A percentile compares a stretch with the other conserved stretches of the same genome.
These are phyloP conservation scores for Hirtodrosophila alboralis DNA, from an alignment of 2,888 invertebrate genomes.

Conservation along the genomic window DNA sequence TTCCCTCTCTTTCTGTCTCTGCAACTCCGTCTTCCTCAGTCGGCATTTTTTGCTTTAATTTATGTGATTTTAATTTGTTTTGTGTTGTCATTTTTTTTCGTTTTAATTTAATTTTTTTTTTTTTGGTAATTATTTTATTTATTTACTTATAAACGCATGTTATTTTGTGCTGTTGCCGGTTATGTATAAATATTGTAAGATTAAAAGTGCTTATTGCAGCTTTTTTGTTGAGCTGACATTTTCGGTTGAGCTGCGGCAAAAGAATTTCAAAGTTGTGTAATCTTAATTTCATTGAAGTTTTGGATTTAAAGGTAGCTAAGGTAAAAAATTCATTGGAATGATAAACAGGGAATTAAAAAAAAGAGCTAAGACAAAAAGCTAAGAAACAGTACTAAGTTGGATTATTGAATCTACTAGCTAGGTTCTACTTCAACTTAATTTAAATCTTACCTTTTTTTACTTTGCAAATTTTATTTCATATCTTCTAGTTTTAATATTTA, in stretches of 20 bases:
- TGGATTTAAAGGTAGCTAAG: constrained; percentile 2
- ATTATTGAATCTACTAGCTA: too few species aligned
- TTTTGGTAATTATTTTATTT: constrained; percentile 37
- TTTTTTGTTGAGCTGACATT: constrained; percentile 33
- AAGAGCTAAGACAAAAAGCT: background rate
- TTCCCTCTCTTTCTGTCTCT: background rate
- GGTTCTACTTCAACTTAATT: too few species aligned
- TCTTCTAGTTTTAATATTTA: too few species aligned
- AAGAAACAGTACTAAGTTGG: background rate
- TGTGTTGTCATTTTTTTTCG: constrained; percentile 11
- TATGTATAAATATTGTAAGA: constrained; percentile 32
- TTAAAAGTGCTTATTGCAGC: constrained; percentile 54
- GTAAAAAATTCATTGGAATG: constrained; percentile 15
- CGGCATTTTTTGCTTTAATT: constrained; percentile 28
- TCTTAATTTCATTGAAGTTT: constrained; percentile 49
- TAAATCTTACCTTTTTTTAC: too few species aligned
- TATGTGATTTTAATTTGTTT: constrained; percentile 39
- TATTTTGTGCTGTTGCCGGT: constrained; percentile 23
- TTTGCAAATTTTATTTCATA: too few species aligned
- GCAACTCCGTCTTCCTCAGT: background rate
- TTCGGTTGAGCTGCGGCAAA: too few species aligned
- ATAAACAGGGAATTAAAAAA: background rate
- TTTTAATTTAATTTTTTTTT: constrained; percentile 5
- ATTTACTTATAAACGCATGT: constrained; percentile 45
- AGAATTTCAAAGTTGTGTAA: constrained; percentile 52